Base-by-base conservation (phyloP, 2,113 vertebrate species). In the Sinocyclocheilus anophthalmus region DNA sequence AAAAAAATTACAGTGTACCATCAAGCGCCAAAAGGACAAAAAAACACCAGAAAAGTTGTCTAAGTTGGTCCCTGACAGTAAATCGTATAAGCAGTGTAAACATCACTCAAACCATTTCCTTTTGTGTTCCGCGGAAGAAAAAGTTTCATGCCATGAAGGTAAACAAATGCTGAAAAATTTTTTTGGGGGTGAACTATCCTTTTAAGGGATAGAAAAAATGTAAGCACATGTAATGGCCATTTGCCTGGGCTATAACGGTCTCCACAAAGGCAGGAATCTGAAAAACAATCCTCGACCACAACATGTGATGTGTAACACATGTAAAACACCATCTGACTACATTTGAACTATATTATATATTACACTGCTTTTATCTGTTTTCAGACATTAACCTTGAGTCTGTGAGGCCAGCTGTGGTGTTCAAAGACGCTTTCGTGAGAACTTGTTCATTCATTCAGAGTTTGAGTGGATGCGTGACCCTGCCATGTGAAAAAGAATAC, bases 251-350 rank as follows among this genome's bases (percentile, higher is more conserved):
- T 78, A 63, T 77, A 84, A 76, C 24, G 1, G 61, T 76, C 70
- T 45, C 57, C n/a, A 61, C 13, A 45, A 76, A 61, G 39, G 53
- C 55, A 61, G 55, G 72, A 42, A 45, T 67, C 22, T 48, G 79
- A 81, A 65, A 81, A 81, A 65, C 39, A 76, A 76, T 45, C n/a
- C 22, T 48, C 5, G 22, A 75, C 72, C 72, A 14, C 72, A 75
- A 75, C 42, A 76, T 76, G 72, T 50, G 22, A 76, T 48, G 72
- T 50, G 72, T 24, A 76, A 26, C n/a, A 48, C 22, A 76, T 76
- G 73, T 76, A 76, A 76, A 76, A 48, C 73, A 14, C 42, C 22
- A 50, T 24, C 42, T 76, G 73, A 76, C 12, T 50, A 16, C 73
- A 76, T 48, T 76, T 76, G 0, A 76, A 48, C 72, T 26, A 5